Percentiles rank a stretch among this genome's conserved stretches.
These are phyloP conservation scores for Meda fulgida DNA, from an alignment of 2,797 vertebrate species.

Conservation along the genomic window DNA sequence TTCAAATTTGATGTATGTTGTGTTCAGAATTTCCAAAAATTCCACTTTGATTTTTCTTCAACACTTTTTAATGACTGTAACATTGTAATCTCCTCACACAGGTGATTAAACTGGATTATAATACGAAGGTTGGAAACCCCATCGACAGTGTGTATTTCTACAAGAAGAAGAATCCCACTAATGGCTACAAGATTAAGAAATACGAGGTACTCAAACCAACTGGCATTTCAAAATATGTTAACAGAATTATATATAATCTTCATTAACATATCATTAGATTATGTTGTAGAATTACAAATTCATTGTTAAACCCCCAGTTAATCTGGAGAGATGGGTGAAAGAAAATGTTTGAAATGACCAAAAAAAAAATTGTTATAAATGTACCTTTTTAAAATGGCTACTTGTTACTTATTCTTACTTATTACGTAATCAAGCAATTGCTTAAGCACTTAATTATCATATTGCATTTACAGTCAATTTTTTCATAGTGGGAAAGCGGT, in stretches of 20 bases:
- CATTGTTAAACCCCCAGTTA: too few species aligned
- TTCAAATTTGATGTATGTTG: background rate
- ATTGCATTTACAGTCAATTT: background rate
- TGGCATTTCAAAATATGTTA: too few species aligned
- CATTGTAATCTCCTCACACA: background rate
- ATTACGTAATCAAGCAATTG: too few species aligned
- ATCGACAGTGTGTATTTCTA: constrained; percentile 33
- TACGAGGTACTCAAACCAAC: constrained; percentile 4
- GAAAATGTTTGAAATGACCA: too few species aligned
- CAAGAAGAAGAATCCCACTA: background rate
- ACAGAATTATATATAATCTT: too few species aligned
- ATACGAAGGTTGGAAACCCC: background rate
- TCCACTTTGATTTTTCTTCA: background rate
- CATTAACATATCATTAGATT: too few species aligned
- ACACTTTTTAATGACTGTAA: background rate
- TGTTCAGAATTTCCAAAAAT: background rate
- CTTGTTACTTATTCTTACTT: too few species aligned
- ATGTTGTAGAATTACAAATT: too few species aligned
- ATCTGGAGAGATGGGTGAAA: too few species aligned
- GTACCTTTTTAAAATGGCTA: too few species aligned
- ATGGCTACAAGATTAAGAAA: background rate
- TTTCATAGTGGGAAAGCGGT: background rate
- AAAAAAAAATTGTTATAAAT: too few species aligned
- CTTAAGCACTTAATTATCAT: background rate
- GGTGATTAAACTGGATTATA: background rate